Evolutionary conservation across 1,140 invertebrate species (phyloP).

Genomic region (Cepaea nemoralis): DNA sequence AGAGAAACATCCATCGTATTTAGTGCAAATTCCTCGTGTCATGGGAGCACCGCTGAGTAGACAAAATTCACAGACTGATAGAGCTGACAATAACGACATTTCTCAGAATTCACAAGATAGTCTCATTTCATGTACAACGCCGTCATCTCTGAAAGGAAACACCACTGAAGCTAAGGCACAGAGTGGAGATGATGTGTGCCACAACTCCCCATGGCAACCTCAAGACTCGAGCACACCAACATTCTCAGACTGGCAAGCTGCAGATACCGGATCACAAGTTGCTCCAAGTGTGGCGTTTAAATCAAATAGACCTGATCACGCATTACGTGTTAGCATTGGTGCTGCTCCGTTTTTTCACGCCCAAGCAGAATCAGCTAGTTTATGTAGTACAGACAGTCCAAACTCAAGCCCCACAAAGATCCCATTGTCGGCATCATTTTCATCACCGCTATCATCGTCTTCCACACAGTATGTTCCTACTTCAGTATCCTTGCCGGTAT

Average conservation of each 20-base stretch:
- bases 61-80: background rate
- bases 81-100: background rate
- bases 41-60: background rate
- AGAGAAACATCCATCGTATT: slow-evolving; percentile 3
- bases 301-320: background rate
- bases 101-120: background rate
- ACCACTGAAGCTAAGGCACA: background rate
- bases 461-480: slow-evolving; percentile 20
- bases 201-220: slow-evolving; percentile 38
- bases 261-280: slow-evolving; percentile 46
- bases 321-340: background rate
- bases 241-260: slow-evolving; percentile 51
- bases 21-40: background rate
- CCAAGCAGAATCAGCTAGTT: background rate
- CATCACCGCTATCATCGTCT: slow-evolving; percentile 34
- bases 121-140: background rate
- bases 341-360: background rate
- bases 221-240: slow-evolving; percentile 56
- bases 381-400: slow-evolving; percentile 48
- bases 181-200: background rate
- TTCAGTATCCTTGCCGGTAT: slow-evolving; percentile 22
- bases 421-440: slow-evolving; percentile 40
- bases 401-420: slow-evolving; percentile 28
- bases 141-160: background rate
- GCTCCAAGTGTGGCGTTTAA: background rate